Evolutionary conservation across 2,797 vertebrate genomes (phyloP).

Genomic region (Merluccius polli): DNA sequence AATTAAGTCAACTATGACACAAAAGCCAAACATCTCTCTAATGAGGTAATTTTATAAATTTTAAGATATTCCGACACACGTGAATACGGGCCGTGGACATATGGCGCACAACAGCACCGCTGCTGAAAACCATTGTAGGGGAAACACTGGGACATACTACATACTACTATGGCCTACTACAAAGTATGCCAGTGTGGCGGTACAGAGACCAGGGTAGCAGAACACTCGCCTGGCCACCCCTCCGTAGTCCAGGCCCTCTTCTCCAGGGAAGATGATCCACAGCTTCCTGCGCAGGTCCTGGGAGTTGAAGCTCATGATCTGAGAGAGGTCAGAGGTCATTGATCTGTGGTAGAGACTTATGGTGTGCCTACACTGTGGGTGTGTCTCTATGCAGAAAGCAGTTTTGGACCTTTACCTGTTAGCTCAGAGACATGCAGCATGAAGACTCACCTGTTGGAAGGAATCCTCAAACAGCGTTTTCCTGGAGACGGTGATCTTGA

Average conservation of each 20-base stretch:
- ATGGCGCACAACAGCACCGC: too few relatives aligned
- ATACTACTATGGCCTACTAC: too few relatives aligned
- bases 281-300: slow-evolving; percentile 85
- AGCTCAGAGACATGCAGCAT: neutral
- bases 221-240: slow-evolving; percentile 82
- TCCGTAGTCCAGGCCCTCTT: slow-evolving; percentile 91
- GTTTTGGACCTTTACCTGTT: neutral
- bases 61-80: too few relatives aligned
- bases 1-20: too few relatives aligned
- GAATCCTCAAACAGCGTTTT: slow-evolving; percentile 98
- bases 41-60: too few relatives aligned
- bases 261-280: slow-evolving; percentile 89
- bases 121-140: too few relatives aligned
- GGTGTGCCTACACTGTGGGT: neutral
- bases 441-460: slow-evolving; percentile 87
- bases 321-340: slow-evolving; percentile 22
- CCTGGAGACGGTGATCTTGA: slow-evolving; percentile 92
- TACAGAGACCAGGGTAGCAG: too few relatives aligned
- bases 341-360: too few relatives aligned
- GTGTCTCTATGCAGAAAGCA: neutral
- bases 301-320: slow-evolving; percentile 87
- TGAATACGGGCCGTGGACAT: too few relatives aligned
- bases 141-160: too few relatives aligned
- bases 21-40: too few relatives aligned
- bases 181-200: too few relatives aligned